Conservation (phyloP, 2,797 vertebrate genomes). For the Triplophysa bombifrons region DNA sequence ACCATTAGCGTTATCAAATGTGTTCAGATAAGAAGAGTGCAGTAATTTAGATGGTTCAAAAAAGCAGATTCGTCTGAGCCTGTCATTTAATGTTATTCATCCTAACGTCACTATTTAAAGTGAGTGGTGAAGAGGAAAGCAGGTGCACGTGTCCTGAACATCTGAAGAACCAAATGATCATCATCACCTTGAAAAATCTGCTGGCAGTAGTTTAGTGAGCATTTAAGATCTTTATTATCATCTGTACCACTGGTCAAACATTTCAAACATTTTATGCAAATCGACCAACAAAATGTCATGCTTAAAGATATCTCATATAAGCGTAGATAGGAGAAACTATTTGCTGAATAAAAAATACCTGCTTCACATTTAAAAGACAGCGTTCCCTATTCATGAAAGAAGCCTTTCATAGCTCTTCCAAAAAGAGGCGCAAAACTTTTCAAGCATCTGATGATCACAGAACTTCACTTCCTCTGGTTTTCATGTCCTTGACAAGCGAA, state of each 20-base stretch:
- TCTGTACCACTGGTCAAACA: too few species aligned
- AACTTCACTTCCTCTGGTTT: constrained; percentile 13
- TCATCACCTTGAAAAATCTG: too few species aligned
- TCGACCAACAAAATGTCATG: neutral
- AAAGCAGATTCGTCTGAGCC: constrained; percentile 11
- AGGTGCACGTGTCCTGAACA: neutral
- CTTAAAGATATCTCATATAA: neutral
- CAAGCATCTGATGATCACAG: constrained; percentile 34
- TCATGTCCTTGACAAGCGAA: constrained; percentile 34
- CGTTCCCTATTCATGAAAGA: neutral
- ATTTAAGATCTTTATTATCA: too few species aligned
- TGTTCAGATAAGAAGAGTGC: constrained; percentile 44
- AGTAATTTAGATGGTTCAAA: constrained; percentile 15
- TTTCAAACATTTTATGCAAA: too few species aligned
- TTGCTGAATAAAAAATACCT: neutral
- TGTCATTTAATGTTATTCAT: constrained; percentile 29
- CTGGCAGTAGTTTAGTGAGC: too few species aligned
- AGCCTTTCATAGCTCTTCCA: constrained; percentile 15
- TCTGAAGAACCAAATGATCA: neutral
- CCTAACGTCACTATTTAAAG: neutral
- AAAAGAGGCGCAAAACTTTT: constrained; percentile 33
- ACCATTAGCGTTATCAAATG: constrained; percentile 43
- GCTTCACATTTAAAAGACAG: constrained; percentile 1
- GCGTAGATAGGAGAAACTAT: neutral
- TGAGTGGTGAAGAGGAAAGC: too few species aligned